Base-by-base conservation (phyloP, 2,888 invertebrate genomes). In the Eilema griseolum region DNA sequence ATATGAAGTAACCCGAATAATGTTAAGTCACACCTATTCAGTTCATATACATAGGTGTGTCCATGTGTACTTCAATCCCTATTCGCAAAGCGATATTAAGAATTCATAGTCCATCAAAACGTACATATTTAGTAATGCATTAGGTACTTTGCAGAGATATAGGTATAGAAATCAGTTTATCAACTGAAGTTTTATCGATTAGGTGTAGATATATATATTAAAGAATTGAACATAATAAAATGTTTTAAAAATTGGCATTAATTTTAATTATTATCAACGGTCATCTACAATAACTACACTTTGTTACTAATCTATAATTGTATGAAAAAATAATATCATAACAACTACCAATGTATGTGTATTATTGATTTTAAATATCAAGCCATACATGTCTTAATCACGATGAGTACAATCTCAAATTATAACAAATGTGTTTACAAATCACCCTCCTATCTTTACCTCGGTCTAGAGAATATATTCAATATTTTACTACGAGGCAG, bases 31-130 rank as follows among this genome's bases (percentile, higher is more conserved):
- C 28, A 4, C 3, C 31, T 20, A n/a, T 61, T 52, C 52, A n/a
- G 52, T n/a, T 7, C 20, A n/a, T 52, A 52, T n/a, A n/a, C n/a
- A 52, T 52, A 52, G n/a, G 8, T 52, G 33, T 37, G 33, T 37
- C 11, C 33, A 52, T 52, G n/a, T 7, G 52, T 62, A 62, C 24
- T 62, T 24, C 16, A 37, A 41, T 41, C 24, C 16, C 16, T 24
- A 41, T 62, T 62, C 24, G 1, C 37, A 62, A 62, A 62, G 24
- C 24, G 62, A 41, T 24, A 62, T 62, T 62, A 62, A 41, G 2
- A 62, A 62, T 62, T 37, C 62, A 62, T 62, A n/a, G 24, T 62
- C 16, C 37, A 62, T 41, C 62, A 62, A 41, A 61, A 41, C 24
- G 23, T 24, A 61, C 33, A 16, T 16, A 37, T 41, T 62, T 62